Conservation (phyloP, 2,888 invertebrate genomes). For the Tachystola acroxantha region DNA sequence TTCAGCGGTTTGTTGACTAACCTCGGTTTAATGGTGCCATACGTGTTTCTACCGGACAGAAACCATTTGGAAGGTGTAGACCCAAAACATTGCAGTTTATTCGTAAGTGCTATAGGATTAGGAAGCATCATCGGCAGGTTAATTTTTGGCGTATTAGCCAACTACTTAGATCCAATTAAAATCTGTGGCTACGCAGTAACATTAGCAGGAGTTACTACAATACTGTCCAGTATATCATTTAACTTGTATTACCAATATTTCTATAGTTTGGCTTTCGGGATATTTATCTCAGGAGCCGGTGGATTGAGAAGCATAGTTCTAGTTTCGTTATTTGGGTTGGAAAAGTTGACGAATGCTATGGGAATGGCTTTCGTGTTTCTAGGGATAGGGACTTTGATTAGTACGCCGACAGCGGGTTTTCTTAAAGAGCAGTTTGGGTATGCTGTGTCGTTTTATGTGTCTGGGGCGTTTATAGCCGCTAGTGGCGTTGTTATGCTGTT, state of each 20-base stretch:
- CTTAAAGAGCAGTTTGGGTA: slow-evolving; percentile 7
- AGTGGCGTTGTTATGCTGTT: slow-evolving; percentile 8
- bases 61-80: slow-evolving; percentile 9
- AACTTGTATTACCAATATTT: slow-evolving; percentile 10
- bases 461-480: slow-evolving; percentile 9
- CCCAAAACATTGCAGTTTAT: slow-evolving; percentile 7
- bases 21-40: slow-evolving; percentile 13
- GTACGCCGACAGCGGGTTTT: slow-evolving; percentile 8
- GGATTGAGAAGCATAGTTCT: slow-evolving; percentile 10
- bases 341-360: slow-evolving; percentile 13
- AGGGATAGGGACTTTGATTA: slow-evolving; percentile 12
- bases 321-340: slow-evolving; percentile 14
- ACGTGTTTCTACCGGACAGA: slow-evolving; percentile 11
- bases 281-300: slow-evolving; percentile 6
- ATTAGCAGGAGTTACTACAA: slow-evolving; percentile 6
- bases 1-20: slow-evolving; percentile 9
- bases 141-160: slow-evolving; percentile 8
- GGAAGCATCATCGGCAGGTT: slow-evolving; percentile 11
- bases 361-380: slow-evolving; percentile 14
- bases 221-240: slow-evolving; percentile 7
- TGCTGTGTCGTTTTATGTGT: slow-evolving; percentile 6
- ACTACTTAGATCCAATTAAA: slow-evolving; percentile 7
- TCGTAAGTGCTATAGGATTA: slow-evolving; percentile 11
- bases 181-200: slow-evolving; percentile 3
- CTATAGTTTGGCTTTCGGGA: slow-evolving; percentile 11